A percentile compares a stretch with the other conserved stretches of the same genome.
These are phyloP conservation scores for Ahaetulla prasina DNA, from an alignment of 2,113 vertebrate species.

Conservation along the genomic window DNA sequence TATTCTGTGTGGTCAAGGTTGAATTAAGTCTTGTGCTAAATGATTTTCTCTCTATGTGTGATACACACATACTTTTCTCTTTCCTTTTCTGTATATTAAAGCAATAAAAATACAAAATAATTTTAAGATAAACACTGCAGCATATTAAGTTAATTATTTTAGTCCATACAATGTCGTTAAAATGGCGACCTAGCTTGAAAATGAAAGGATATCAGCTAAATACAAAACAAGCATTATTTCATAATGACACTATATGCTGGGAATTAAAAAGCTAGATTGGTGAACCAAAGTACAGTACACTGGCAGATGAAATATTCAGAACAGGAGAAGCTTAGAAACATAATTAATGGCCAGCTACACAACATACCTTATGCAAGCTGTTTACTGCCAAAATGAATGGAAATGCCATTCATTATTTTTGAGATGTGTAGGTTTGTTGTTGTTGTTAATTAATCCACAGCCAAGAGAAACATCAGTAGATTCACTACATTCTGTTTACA, in stretches of 20 bases:
- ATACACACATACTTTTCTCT: not conserved
- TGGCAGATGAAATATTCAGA: not conserved
- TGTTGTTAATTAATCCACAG: not conserved
- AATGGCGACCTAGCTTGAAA: not conserved
- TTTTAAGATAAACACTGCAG: not conserved
- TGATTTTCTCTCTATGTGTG: not conserved
- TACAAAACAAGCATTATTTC: not conserved
- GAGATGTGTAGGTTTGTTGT: not conserved
- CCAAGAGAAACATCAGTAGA: slow-evolving; percentile 24
- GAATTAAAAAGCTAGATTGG: not conserved
- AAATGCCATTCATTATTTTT: not conserved
- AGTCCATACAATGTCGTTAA: not conserved
- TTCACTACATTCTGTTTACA: slow-evolving; percentile 19
- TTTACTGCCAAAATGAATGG: not conserved
- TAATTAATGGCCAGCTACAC: not conserved
- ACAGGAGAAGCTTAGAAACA: not conserved
- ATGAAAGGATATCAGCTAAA: not conserved
- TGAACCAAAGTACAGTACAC: not conserved
- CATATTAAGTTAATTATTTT: not conserved
- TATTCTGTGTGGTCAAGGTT: not conserved
- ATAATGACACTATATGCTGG: not conserved
- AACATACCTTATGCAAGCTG: not conserved
- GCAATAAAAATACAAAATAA: not conserved
- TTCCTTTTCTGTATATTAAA: not conserved
- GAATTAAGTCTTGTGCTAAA: not conserved